Evolutionary conservation across 1,140 invertebrate species (phyloP).

Genomic region (Geopemphigus sp.): DNA sequence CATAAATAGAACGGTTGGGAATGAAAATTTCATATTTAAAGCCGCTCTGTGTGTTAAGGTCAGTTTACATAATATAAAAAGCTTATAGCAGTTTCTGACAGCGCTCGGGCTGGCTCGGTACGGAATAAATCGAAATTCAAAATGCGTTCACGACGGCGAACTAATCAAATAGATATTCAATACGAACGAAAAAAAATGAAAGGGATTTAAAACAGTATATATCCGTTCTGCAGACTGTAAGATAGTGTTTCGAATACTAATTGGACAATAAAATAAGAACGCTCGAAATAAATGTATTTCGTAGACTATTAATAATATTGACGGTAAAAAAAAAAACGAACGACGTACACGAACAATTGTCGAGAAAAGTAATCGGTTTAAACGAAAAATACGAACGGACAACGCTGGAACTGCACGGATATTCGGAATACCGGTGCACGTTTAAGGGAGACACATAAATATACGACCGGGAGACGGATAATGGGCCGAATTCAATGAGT

Average conservation of each 20-base stretch:
- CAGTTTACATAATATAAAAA: conserved; percentile 18
- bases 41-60: conserved; percentile 5
- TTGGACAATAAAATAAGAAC: neutral
- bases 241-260: conserved; percentile 1
- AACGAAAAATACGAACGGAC: neutral
- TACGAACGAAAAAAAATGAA: neutral
- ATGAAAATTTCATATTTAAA: conserved; percentile 29
- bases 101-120: neutral
- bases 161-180: conserved; percentile 16
- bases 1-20: neutral
- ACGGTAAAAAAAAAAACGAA: neutral
- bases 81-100: conserved; percentile 3
- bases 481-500: too few species aligned
- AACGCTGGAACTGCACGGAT: neutral
- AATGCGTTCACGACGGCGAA: neutral
- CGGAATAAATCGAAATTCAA: conserved; percentile 32
- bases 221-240: neutral
- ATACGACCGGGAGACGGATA: too few species aligned
- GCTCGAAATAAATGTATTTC: neutral
- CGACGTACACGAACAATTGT: neutral
- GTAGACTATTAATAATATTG: neutral
- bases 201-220: conserved; percentile 3
- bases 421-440: neutral
- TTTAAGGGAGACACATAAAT: neutral
- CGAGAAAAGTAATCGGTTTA: neutral